Evolutionary conservation across 2,113 vertebrate genomes (phyloP).

Genomic region (Pseudorhombus dupliciocellatus): DNA sequence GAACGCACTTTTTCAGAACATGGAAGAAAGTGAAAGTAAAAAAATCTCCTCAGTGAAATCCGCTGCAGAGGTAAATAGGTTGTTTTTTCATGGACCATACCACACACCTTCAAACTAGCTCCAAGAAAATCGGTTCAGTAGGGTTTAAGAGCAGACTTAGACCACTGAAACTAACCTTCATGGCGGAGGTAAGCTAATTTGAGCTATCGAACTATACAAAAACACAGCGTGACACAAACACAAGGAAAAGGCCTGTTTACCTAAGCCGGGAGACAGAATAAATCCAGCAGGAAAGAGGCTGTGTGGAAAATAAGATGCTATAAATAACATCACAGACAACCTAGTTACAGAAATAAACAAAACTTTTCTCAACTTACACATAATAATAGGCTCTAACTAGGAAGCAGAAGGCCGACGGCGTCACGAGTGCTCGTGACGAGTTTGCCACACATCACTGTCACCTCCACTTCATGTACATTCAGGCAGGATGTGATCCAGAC

Average conservation of each 20-base stretch:
- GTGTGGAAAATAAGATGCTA: constrained; percentile 18
- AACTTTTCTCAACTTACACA: constrained; percentile 16
- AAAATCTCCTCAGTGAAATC: background rate
- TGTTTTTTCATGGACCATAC: background rate
- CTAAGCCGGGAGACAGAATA: constrained; percentile 7
- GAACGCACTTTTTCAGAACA: background rate
- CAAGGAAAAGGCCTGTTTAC: constrained; percentile 1
- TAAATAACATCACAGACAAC: constrained; percentile 46
- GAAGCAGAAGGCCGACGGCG: background rate
- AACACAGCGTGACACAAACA: background rate
- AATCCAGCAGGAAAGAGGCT: constrained; percentile 14
- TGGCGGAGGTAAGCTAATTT: background rate
- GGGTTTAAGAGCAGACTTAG: background rate
- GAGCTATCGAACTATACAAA: background rate
- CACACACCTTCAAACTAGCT: background rate
- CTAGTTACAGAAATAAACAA: constrained; percentile 45
- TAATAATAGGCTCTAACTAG: constrained; percentile 27
- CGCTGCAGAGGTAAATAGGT: background rate
- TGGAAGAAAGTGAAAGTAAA: background rate
- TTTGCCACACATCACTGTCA: constrained; percentile 3
- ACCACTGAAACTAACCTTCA: background rate
- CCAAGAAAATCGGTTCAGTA: background rate
- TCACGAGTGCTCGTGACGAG: background rate
- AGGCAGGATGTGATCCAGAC: background rate
- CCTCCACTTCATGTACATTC: background rate